phyloP scores from a whole-genome alignment of 2,888 invertebrate genomes.

The Prosopocoilus inquinatus region DNA sequence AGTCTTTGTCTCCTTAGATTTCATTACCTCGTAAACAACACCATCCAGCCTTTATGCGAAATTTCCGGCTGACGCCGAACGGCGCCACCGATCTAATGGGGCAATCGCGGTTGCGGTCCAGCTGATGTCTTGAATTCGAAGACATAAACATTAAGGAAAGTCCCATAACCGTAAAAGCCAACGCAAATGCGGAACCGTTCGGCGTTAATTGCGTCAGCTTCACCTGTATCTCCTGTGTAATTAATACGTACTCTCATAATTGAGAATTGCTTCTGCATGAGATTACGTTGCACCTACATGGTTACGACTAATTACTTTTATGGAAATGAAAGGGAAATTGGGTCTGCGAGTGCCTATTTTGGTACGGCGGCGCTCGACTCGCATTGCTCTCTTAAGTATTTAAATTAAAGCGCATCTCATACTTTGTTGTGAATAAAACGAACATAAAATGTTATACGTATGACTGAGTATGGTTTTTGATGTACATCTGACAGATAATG shows the following conservation, averaged over 20 bases:
- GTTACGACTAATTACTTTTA: slow-evolving; percentile 13
- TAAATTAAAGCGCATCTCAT: no score
- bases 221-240: slow-evolving; percentile 13
- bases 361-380: no score
- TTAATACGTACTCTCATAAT: slow-evolving; percentile 14
- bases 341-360: neutral
- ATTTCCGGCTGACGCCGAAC: neutral
- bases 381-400: no score
- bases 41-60: neutral
- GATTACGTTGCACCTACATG: slow-evolving; percentile 7
- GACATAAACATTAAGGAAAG: neutral
- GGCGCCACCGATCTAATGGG: neutral
- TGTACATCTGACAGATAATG: no score
- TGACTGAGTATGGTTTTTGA: no score
- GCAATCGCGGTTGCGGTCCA: neutral
- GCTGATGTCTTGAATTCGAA: neutral
- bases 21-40: neutral
- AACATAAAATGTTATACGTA: no score
- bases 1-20: no score
- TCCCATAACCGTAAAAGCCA: neutral
- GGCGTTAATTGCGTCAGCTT: slow-evolving; percentile 9
- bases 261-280: slow-evolving; percentile 16
- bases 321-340: slow-evolving; percentile 7
- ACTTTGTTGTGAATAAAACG: no score
- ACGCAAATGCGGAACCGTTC: neutral